These are phyloP conservation scores for Propithecus perrieri DNA, from an alignment of 2,797 vertebrate species.

Conservation along the genomic window DNA sequence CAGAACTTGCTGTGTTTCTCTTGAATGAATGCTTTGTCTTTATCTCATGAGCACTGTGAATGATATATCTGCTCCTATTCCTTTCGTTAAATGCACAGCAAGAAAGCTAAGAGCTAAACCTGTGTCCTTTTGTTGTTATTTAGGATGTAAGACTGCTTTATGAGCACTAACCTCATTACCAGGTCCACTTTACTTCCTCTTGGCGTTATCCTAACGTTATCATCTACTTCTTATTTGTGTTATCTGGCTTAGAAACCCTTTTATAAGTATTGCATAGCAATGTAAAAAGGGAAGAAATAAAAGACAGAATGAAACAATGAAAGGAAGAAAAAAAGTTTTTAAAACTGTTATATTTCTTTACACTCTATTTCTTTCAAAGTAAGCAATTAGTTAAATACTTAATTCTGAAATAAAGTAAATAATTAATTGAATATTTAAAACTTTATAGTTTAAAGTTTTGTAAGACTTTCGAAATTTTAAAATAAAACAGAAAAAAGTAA, in stretches of 20 bases:
- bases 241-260: not conserved
- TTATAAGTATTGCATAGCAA: not conserved
- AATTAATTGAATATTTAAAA: not conserved
- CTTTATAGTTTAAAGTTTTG: not conserved
- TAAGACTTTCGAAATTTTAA: not conserved
- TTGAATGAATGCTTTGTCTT: not conserved
- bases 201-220: not conserved
- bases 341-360: not conserved
- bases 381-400: not conserved
- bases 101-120: not conserved
- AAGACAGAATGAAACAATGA: not conserved
- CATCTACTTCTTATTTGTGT: not conserved
- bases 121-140: not conserved
- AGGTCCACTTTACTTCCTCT: not conserved
- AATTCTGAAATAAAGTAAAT: not conserved
- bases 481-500: not conserved
- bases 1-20: not conserved
- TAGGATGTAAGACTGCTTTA: not conserved
- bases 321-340: not conserved
- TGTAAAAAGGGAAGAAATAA: not conserved
- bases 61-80: not conserved
- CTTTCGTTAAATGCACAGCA: not conserved
- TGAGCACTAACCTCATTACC: not conserved
- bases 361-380: not conserved
- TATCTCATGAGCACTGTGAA: not conserved